These are phyloP conservation scores for Chaetura pelagica DNA, from an alignment of 2,113 vertebrate species.

Conservation along the genomic window DNA sequence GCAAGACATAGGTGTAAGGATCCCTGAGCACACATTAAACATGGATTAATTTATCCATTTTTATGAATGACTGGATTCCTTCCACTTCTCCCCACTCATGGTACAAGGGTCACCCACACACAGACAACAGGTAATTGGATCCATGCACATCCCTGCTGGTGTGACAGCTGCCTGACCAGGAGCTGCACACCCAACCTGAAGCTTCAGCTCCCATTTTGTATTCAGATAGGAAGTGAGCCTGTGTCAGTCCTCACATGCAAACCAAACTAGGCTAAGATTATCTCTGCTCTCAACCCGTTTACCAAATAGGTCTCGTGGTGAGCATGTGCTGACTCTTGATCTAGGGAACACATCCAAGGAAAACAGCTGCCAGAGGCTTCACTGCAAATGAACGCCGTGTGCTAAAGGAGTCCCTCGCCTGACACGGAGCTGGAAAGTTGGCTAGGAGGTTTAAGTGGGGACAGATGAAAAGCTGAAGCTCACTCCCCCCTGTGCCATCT, in stretches of 20 bases:
- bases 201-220: neutral
- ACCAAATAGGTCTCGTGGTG: conserved; percentile 48
- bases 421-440: conserved; percentile 6
- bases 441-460: neutral
- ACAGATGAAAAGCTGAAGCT: neutral
- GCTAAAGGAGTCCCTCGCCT: conserved; percentile 39
- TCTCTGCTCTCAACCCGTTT: conserved; percentile 2
- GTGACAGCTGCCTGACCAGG: neutral
- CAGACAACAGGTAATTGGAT: neutral
- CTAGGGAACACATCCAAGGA: conserved; percentile 60
- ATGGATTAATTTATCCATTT: neutral
- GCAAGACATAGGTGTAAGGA: neutral
- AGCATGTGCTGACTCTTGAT: conserved; percentile 65
- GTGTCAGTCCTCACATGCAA: neutral
- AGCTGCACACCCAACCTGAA: neutral
- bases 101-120: neutral
- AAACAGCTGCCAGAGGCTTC: conserved; percentile 66
- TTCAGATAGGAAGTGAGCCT: neutral
- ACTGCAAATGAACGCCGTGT: neutral
- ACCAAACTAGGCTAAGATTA: conserved; percentile 33
- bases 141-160: rapidly evolving
- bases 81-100: neutral
- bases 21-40: neutral
- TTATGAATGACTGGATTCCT: neutral
- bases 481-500: neutral